Evolutionary conservation across 2,797 vertebrate genomes (phyloP).

Genomic region (Poecile montanus): DNA sequence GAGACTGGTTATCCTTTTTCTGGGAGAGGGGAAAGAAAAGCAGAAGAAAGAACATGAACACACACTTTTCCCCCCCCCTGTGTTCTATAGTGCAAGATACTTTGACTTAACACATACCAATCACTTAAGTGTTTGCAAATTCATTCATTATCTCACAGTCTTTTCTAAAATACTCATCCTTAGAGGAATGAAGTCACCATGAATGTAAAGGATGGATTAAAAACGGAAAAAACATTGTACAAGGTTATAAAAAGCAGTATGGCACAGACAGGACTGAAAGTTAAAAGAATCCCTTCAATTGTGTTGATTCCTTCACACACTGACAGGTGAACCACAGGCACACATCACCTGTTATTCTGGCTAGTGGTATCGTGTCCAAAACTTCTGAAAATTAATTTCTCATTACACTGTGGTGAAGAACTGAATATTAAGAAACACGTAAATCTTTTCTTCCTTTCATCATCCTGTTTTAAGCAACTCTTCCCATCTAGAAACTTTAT

Average conservation of each 20-base stretch:
- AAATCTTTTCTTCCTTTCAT: not conserved
- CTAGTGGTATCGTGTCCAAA: not conserved
- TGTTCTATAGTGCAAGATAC: not conserved
- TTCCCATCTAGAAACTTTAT: not conserved
- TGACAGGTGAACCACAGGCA: not conserved
- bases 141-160: not conserved
- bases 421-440: not conserved
- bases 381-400: not conserved
- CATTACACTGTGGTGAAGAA: not conserved
- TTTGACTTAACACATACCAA: not conserved
- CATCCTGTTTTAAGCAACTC: not conserved
- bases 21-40: not conserved
- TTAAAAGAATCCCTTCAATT: not conserved
- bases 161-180: not conserved
- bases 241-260: not conserved
- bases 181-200: not conserved
- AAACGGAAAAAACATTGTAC: not conserved
- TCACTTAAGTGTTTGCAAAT: not conserved
- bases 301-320: not conserved
- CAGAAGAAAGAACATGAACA: not conserved
- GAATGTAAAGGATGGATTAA: not conserved
- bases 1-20: not conserved
- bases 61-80: rapidly evolving
- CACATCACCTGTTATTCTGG: not conserved
- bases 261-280: not conserved